Evolutionary conservation across 2,888 invertebrate genomes (phyloP), one percentile per base, ranked within the genome.

Genomic region (Morpho helenor): DNA sequence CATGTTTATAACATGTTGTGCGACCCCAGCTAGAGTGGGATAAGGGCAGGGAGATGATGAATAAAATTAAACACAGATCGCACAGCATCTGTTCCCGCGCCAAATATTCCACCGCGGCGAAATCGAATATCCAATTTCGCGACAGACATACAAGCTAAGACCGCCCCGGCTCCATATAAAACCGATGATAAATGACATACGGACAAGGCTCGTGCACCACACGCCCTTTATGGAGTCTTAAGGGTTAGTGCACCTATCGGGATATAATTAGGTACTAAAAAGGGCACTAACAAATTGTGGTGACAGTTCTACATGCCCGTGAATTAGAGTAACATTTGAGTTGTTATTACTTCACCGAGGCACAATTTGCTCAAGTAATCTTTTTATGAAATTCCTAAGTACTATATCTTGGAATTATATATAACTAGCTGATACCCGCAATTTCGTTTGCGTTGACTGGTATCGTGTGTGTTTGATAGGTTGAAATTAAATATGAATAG

Each of bases 201-300:
- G 53, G 62, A 48, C 59, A 47, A 57, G 62, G 52, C 59, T 52
- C 58, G 50, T 61, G 51, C 58, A 57, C 50, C 43, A 50, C 56
- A 8, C 53, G 52, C 63, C 61, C 61, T 59, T 61, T 63, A 63
- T 63, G 59, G 63, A 45, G 39, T 45, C 57, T 54, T 55, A 59
- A 50, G 61, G 63, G 63, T 61, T 63, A 63, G 56, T 61, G 61
- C 58, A 58, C 61, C 61, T 59, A 50, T 59, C 49, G 52, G 59
- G 63, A 59, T 59, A 59, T 64, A 59, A 64, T 64, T 62, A 64
- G 52, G 39, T 59, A 59, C 63, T 57, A 59, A 62, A 61, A 62
- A 62, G 53, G 63, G 59, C 41, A 50, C 59, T 62, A 56, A 63
- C 63, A 58, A 56, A 56, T 46, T 58, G 61, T 43, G 23, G 23